Percentiles rank a stretch among this genome's conserved stretches.
These are phyloP conservation scores for Aporophyla nigra DNA, from an alignment of 2,888 invertebrate species.

Conservation along the genomic window DNA sequence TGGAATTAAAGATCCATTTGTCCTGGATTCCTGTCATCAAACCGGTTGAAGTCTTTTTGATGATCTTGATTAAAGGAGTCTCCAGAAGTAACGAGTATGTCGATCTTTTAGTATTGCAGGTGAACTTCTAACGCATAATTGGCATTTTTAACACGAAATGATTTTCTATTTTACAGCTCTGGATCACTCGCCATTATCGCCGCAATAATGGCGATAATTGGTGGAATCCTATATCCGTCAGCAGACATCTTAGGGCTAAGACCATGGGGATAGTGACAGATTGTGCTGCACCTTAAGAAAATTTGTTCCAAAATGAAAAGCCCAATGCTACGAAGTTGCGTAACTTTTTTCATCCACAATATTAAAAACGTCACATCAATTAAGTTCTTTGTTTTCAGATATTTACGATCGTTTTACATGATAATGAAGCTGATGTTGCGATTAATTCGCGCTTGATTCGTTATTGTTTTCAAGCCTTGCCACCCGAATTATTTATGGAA, in stretches of 20 bases:
- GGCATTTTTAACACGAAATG: not conserved
- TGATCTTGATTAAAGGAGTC: too few species aligned
- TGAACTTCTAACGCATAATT: not conserved
- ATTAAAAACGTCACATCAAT: not conserved
- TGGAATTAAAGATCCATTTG: not conserved
- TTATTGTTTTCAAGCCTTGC: constrained; percentile 28
- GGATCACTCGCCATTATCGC: not conserved
- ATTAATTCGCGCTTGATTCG: constrained; percentile 26
- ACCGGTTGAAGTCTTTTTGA: not conserved
- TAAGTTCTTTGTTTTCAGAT: constrained; percentile 8
- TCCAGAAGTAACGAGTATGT: not conserved
- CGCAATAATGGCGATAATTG: not conserved
- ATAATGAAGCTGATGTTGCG: constrained; percentile 24
- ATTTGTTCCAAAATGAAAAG: not conserved
- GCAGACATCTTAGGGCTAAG: not conserved
- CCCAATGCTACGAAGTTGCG: too few species aligned
- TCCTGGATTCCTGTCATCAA: not conserved
- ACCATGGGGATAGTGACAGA: not conserved
- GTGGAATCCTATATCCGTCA: not conserved
- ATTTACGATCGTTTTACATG: constrained; percentile 21
- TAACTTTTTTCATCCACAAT: not conserved
- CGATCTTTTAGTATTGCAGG: not conserved
- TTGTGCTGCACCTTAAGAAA: not conserved
- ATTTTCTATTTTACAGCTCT: not conserved
- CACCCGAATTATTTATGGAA: constrained; percentile 12